A percentile compares a stretch with the other conserved stretches of the same genome.
phyloP scores from a whole-genome alignment of 2,797 vertebrate species.

The Melanotaenia pygmaea region DNA sequence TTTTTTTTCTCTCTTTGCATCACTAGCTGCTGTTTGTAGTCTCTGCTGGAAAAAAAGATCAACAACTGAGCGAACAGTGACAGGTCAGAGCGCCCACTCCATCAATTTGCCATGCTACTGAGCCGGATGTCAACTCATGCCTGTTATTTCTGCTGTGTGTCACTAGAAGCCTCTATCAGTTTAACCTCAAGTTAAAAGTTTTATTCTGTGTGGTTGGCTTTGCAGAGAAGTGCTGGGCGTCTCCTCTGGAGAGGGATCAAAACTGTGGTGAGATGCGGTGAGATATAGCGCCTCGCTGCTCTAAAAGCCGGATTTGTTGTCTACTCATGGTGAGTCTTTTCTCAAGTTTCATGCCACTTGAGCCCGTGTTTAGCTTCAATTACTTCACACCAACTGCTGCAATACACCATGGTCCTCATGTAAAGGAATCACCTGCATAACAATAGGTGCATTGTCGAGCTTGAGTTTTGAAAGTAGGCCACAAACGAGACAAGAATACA shows the following conservation, averaged over 20 bases:
- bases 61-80: slow-evolving; percentile 35
- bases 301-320: slow-evolving; percentile 69
- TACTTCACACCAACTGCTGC: slow-evolving; percentile 23
- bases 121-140: slow-evolving; percentile 26
- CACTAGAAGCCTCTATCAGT: slow-evolving; percentile 26
- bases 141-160: slow-evolving; percentile 22
- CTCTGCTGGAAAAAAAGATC: slow-evolving; percentile 46
- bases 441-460: slow-evolving; percentile 3
- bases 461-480: slow-evolving; percentile 10
- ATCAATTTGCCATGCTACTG: slow-evolving; percentile 22
- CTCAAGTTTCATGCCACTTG: slow-evolving; percentile 40
- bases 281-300: slow-evolving; percentile 69
- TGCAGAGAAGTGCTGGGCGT: slow-evolving; percentile 55
- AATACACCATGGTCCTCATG: neutral
- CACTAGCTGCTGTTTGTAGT: slow-evolving; percentile 45
- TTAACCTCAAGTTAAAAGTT: slow-evolving; percentile 32
- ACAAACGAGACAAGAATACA: neutral
- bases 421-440: slow-evolving; percentile 1
- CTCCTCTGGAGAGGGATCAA: slow-evolving; percentile 54
- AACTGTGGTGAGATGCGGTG: slow-evolving; percentile 55
- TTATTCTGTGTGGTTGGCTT: slow-evolving; percentile 53
- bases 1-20: slow-evolving; percentile 27
- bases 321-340: slow-evolving; percentile 75
- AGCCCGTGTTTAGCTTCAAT: slow-evolving; percentile 6
- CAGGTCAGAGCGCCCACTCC: slow-evolving; percentile 21